Evolutionary conservation across 1,140 invertebrate genomes (phyloP).

Genomic region (Amyelois transitella): DNA sequence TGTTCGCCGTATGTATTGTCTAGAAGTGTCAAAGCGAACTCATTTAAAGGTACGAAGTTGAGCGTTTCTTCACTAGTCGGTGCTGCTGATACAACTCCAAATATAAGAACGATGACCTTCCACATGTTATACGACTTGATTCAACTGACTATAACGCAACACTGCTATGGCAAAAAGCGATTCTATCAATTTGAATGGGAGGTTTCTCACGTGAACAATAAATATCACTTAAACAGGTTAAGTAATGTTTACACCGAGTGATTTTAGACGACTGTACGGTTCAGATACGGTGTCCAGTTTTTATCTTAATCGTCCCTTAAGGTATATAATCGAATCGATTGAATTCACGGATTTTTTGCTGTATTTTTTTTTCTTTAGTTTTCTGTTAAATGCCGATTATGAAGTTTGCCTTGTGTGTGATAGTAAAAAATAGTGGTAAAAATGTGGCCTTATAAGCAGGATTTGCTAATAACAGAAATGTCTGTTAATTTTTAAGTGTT

Average conservation of each 20-base stretch:
- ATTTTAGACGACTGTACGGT: conserved; percentile 8
- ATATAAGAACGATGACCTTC: conserved; percentile 33
- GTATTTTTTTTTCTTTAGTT: not conserved
- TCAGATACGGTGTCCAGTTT: not conserved
- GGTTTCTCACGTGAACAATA: conserved; percentile 52
- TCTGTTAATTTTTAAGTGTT: not conserved
- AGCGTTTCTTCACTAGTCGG: conserved; percentile 22
- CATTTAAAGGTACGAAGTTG: conserved; percentile 44
- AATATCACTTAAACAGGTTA: conserved; percentile 42
- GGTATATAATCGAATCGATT: not conserved
- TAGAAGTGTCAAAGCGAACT: conserved; percentile 50
- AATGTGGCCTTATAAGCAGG: not conserved
- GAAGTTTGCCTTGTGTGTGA: not conserved
- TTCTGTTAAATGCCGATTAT: not conserved
- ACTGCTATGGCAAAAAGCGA: conserved; percentile 32
- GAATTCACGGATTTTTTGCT: not conserved
- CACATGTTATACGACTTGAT: conserved; percentile 41
- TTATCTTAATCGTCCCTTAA: not conserved
- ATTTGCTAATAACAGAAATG: not conserved
- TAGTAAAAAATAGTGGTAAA: not conserved
- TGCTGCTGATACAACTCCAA: conserved; percentile 32
- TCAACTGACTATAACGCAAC: conserved; percentile 31
- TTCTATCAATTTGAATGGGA: conserved; percentile 47
- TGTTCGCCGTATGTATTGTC: conserved; percentile 50
- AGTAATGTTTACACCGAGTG: conserved; percentile 30